Conservation (phyloP, 2,797 vertebrate species). For the Acipenser transmontanus region DNA sequence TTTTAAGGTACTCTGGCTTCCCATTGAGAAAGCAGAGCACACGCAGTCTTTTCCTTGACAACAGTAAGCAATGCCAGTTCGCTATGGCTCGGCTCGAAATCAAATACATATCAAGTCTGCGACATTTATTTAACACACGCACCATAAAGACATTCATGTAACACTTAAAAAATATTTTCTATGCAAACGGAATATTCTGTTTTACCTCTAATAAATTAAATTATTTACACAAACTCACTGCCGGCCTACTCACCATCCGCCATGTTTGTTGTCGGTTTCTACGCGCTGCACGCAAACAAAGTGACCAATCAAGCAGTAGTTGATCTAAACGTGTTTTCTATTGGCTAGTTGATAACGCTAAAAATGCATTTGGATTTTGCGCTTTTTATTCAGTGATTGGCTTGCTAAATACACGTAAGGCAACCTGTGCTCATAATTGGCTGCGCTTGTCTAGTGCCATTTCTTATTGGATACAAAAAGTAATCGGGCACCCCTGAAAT, state of each 20-base stretch:
- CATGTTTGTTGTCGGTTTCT: conserved; percentile 64
- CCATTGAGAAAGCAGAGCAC: no score
- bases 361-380: conserved; percentile 3
- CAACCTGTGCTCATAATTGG: not conserved
- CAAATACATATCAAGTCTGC: not conserved
- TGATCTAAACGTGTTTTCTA: conserved; percentile 1
- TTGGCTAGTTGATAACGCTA: conserved; percentile 12
- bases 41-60: no score
- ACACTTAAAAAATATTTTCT: not conserved
- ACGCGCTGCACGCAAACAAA: conserved; percentile 23
- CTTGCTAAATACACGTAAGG: no score
- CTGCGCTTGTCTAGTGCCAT: not conserved
- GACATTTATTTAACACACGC: not conserved
- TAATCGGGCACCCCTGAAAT: no score
- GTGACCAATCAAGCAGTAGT: conserved; percentile 9
- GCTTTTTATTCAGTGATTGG: not conserved
- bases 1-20: no score
- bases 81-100: no score
- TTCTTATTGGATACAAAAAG: not conserved
- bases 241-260: conserved; percentile 60
- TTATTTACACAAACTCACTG: conserved; percentile 17
- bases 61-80: no score
- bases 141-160: accelerated
- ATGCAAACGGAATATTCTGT: not conserved
- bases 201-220: no score